These are phyloP conservation scores for Lymantria monacha DNA, from an alignment of 2,888 invertebrate genomes.

Conservation along the genomic window DNA sequence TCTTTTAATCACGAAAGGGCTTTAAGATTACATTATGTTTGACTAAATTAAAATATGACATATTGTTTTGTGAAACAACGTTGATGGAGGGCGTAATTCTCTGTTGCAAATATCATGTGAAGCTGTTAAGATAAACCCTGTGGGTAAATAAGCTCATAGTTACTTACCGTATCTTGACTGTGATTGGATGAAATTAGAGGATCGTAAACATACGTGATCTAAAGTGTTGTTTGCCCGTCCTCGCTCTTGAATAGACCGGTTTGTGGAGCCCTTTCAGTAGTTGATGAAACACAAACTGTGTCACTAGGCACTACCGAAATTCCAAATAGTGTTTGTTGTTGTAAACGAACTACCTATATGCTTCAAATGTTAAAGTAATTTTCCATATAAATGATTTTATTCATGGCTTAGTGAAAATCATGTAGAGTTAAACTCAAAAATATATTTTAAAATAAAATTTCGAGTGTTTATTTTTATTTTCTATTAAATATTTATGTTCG, in stretches of 20 bases:
- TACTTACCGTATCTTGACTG: constrained; percentile 44
- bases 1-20: constrained; percentile 13
- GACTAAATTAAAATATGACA: constrained; percentile 4
- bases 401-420: too few species aligned
- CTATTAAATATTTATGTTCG: too few species aligned
- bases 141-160: constrained; percentile 18
- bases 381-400: too few species aligned
- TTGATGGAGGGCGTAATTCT: not conserved
- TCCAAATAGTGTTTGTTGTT: constrained; percentile 60
- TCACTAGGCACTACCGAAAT: constrained; percentile 67
- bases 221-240: constrained; percentile 53
- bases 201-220: constrained; percentile 59
- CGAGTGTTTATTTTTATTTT: too few species aligned
- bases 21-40: constrained; percentile 5
- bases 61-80: constrained; percentile 3
- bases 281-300: constrained; percentile 79
- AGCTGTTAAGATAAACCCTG: constrained; percentile 5
- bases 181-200: constrained; percentile 65
- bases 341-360: constrained; percentile 53
- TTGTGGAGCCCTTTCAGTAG: constrained; percentile 56
- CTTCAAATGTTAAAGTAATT: too few species aligned
- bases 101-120: constrained; percentile 3
- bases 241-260: constrained; percentile 56
- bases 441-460: too few species aligned
- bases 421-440: too few species aligned